Percentiles rank a stretch among this genome's conserved stretches.
These are phyloP conservation scores for Celastrina argiolus DNA, from an alignment of 2,888 invertebrate genomes.

Conservation along the genomic window DNA sequence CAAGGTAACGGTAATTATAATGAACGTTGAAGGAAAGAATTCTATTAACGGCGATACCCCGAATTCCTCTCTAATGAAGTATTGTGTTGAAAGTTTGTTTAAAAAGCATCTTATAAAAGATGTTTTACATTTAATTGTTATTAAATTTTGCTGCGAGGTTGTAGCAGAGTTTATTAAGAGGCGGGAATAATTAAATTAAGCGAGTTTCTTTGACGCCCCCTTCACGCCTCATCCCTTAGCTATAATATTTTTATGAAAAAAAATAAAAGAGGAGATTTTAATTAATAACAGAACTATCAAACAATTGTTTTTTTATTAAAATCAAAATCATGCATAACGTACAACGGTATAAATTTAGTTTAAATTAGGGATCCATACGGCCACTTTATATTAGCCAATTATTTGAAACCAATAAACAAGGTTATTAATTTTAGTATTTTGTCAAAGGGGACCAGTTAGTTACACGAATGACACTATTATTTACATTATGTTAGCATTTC, in stretches of 20 bases:
- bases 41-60: not conserved
- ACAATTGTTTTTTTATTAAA: too few relatives aligned
- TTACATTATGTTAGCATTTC: not conserved
- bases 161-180: slow-evolving; percentile 61
- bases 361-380: not conserved
- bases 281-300: not conserved
- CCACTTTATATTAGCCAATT: not conserved
- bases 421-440: not conserved
- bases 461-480: not conserved
- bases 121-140: slow-evolving; percentile 23
- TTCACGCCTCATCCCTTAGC: slow-evolving; percentile 26
- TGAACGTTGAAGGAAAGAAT: not conserved
- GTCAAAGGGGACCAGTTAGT: not conserved
- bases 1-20: slow-evolving; percentile 9
- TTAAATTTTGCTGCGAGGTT: slow-evolving; percentile 21
- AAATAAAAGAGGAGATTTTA: not conserved
- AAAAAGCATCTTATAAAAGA: slow-evolving; percentile 22
- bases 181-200: slow-evolving; percentile 71
- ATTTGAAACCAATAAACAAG: not conserved
- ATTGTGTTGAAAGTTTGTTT: slow-evolving; percentile 20
- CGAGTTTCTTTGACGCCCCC: slow-evolving; percentile 66
- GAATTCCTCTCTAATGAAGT: slow-evolving; percentile 13
- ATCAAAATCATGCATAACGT: too few relatives aligned
- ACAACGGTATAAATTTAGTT: not conserved
- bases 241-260: slow-evolving; percentile 64